phyloP scores from a whole-genome alignment of 1,140 invertebrate genomes.

The Laodelphax striatellus region DNA sequence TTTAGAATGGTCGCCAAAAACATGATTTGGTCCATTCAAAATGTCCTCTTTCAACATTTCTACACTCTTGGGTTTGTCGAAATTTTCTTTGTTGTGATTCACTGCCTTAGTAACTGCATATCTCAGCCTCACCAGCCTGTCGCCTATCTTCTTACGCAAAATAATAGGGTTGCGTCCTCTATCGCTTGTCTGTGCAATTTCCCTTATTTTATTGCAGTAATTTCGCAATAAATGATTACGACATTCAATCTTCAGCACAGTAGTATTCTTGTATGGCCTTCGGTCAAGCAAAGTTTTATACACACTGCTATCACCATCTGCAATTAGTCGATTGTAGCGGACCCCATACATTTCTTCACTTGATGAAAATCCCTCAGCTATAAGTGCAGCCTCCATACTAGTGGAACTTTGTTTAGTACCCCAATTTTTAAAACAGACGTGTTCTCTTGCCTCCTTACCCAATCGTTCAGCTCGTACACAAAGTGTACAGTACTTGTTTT shows the following conservation, averaged over 20 bases:
- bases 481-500: slow-evolving; percentile 7
- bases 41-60: too few relatives aligned
- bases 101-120: too few relatives aligned
- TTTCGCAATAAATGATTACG: slow-evolving; percentile 13
- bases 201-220: slow-evolving; percentile 11
- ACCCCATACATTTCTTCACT: slow-evolving; percentile 26
- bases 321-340: slow-evolving; percentile 25
- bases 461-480: slow-evolving; percentile 12
- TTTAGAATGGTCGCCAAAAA: too few relatives aligned
- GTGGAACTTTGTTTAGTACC: slow-evolving; percentile 24
- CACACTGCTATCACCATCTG: slow-evolving; percentile 27
- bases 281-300: slow-evolving; percentile 17
- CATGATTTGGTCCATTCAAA: too few relatives aligned
- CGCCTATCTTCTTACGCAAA: too few relatives aligned
- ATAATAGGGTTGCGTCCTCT: neutral
- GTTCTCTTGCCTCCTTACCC: neutral
- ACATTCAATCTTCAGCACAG: slow-evolving; percentile 15
- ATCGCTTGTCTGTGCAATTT: slow-evolving; percentile 10
- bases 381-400: slow-evolving; percentile 33
- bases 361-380: slow-evolving; percentile 31
- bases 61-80: too few relatives aligned
- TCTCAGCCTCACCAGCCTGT: too few relatives aligned
- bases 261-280: slow-evolving; percentile 18
- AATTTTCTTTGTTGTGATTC: too few relatives aligned
- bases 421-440: slow-evolving; percentile 25